phyloP scores from a whole-genome alignment of 2,888 invertebrate genomes.

The Liodrosophila aerea region DNA sequence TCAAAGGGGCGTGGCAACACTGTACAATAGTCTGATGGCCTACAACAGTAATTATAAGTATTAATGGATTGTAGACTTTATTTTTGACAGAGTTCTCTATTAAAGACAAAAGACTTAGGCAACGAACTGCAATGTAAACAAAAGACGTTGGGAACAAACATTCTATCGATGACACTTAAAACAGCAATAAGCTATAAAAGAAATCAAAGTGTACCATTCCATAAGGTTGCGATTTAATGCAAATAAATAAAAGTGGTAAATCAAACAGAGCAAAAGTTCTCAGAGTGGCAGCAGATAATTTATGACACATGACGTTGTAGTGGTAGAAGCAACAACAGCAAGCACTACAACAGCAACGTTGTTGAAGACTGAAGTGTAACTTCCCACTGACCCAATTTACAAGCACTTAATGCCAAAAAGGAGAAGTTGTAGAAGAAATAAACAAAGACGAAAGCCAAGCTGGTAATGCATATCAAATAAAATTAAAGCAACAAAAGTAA shows the following conservation, averaged over 20 bases:
- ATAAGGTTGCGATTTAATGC: constrained; percentile 32
- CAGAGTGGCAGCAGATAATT: constrained; percentile 53
- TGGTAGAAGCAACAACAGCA: constrained; percentile 25
- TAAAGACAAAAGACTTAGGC: constrained; percentile 71
- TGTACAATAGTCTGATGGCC: too few species aligned
- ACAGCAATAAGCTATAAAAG: too few species aligned
- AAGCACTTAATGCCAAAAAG: constrained; percentile 78
- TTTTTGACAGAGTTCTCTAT: too few species aligned
- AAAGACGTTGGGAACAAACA: constrained; percentile 17
- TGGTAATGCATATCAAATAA: constrained; percentile 78
- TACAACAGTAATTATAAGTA: too few species aligned
- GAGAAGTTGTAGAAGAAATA: constrained; percentile 78
- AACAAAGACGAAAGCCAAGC: constrained; percentile 76
- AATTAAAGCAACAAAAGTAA: constrained; percentile 61
- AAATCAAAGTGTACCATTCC: neutral
- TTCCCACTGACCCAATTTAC: constrained; percentile 80
- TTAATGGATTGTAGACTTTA: too few species aligned
- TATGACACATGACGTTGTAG: constrained; percentile 70
- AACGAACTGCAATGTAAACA: constrained; percentile 50
- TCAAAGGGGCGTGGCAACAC: neutral
- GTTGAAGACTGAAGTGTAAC: constrained; percentile 75
- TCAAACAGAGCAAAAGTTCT: constrained; percentile 60
- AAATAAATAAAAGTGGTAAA: constrained; percentile 54
- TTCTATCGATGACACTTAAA: too few species aligned
- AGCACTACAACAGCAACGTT: constrained; percentile 23